A percentile compares a stretch with the other conserved stretches of the same genome.
These are phyloP conservation scores for Cryptocephalus moraei DNA, from an alignment of 2,888 invertebrate genomes.

Conservation along the genomic window DNA sequence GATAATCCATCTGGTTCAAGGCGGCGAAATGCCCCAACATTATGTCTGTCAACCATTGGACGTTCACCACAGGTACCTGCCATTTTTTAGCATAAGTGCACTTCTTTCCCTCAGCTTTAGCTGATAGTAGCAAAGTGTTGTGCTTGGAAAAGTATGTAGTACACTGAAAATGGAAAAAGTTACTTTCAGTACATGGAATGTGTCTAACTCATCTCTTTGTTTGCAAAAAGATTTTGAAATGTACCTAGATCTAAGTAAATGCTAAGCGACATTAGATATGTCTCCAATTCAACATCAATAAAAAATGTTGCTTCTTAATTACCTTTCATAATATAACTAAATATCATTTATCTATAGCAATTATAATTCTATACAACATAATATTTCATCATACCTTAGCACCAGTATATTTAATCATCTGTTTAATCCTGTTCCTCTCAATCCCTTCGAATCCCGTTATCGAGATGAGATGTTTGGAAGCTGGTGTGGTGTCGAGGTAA, in stretches of 20 bases:
- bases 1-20: conserved; percentile 67
- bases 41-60: conserved; percentile 88
- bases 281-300: too few species aligned
- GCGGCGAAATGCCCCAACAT: conserved; percentile 80
- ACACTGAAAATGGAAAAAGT: conserved; percentile 34
- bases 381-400: conserved; percentile 55
- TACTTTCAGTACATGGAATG: too few species aligned
- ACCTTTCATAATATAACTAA: too few species aligned
- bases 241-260: too few species aligned
- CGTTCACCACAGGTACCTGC: conserved; percentile 85
- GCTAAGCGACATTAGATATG: too few species aligned
- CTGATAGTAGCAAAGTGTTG: conserved; percentile 67
- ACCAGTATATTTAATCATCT: conserved; percentile 77
- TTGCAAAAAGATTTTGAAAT: too few species aligned
- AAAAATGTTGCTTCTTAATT: too few species aligned
- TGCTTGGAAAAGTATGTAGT: conserved; percentile 70
- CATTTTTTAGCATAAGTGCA: conserved; percentile 85
- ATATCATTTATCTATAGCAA: too few species aligned
- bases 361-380: not conserved
- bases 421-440: conserved; percentile 69
- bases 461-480: conserved; percentile 67
- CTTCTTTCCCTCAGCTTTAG: conserved; percentile 79
- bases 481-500: conserved; percentile 56
- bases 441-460: conserved; percentile 85
- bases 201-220: too few species aligned